Conservation (phyloP, 2,888 invertebrate genomes). For the Zhuqinia jingwanae region DNA sequence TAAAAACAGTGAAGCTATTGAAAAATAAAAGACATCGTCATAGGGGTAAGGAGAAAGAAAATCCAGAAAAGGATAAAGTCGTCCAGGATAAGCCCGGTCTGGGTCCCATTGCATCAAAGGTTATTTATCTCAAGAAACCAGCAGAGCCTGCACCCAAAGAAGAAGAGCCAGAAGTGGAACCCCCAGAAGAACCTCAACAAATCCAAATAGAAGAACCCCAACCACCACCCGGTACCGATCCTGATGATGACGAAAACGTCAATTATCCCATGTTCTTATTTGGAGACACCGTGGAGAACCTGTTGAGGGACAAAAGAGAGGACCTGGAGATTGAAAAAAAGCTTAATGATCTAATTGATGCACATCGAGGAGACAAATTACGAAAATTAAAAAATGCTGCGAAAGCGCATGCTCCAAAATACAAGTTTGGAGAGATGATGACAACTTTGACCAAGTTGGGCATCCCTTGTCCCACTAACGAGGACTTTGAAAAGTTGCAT, state of each 20-base stretch:
- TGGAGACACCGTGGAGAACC: neutral
- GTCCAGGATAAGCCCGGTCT: neutral
- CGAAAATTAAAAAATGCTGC: neutral
- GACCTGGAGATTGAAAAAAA: slow-evolving; percentile 43
- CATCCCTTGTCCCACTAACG: slow-evolving; percentile 63
- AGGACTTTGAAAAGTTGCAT: slow-evolving; percentile 57
- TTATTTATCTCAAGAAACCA: slow-evolving; percentile 28
- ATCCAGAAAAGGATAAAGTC: neutral
- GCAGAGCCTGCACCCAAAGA: neutral
- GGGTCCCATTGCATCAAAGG: slow-evolving; percentile 52
- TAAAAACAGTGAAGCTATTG: slow-evolving; percentile 44
- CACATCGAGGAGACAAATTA: slow-evolving; percentile 25
- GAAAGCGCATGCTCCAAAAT: neutral
- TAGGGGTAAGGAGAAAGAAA: neutral
- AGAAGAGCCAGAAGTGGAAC: neutral
- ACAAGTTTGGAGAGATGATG: neutral
- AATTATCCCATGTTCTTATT: slow-evolving; percentile 17
- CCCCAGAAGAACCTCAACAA: neutral
- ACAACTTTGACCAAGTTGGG: slow-evolving; percentile 7
- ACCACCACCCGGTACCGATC: neutral
- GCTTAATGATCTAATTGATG: slow-evolving; percentile 37
- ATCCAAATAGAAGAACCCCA: neutral
- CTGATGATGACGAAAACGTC: neutral
- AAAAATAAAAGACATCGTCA: neutral
- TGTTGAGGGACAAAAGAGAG: slow-evolving; percentile 9